Conservation (phyloP, 2,797 vertebrate species). For the Coranthus polyacanthus region DNA sequence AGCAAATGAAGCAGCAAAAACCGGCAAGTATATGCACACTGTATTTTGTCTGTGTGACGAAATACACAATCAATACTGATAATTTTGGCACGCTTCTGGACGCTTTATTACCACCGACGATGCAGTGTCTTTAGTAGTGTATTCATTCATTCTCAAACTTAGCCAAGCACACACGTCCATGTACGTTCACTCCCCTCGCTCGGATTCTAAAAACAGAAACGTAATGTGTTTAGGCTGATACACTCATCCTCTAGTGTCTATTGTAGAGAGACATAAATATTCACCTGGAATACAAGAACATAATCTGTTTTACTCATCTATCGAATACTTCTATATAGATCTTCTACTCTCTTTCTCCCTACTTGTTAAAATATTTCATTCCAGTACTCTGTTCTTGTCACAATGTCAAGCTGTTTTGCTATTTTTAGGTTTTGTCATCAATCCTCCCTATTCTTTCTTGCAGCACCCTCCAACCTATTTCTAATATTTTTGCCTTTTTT, state of each 20-base stretch:
- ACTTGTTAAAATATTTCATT: constrained; percentile 10
- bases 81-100: constrained; percentile 38
- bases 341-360: constrained; percentile 2
- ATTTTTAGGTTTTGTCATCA: not conserved
- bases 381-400: not conserved
- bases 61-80: constrained; percentile 54
- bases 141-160: constrained; percentile 44
- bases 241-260: not conserved
- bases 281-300: constrained; percentile 31
- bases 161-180: constrained; percentile 15
- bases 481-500: too few relatives aligned
- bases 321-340: constrained; percentile 45
- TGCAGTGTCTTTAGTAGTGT: constrained; percentile 69
- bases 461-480: not conserved
- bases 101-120: constrained; percentile 44
- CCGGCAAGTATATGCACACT: constrained; percentile 46
- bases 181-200: constrained; percentile 20
- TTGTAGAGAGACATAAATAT: too few relatives aligned
- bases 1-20: constrained; percentile 39
- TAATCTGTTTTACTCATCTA: constrained; percentile 66
- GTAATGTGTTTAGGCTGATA: constrained; percentile 49
- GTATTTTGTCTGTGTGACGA: too few relatives aligned
- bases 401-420: constrained; percentile 5
- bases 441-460: not conserved
- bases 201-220: constrained; percentile 45